Conservation (phyloP, 2,888 invertebrate genomes). For the Agonopterix heracliana region DNA sequence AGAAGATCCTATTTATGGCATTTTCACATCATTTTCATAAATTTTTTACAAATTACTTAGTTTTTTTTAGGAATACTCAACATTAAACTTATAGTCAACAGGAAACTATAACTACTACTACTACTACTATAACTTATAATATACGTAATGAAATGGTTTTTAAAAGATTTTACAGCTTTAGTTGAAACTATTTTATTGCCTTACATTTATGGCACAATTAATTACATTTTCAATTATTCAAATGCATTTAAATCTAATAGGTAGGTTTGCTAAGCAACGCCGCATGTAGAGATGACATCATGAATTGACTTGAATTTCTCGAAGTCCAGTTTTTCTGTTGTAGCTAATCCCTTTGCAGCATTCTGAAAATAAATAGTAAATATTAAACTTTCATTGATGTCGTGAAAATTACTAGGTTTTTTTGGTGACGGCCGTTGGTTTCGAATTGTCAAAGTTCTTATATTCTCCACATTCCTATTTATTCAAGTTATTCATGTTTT, state of each 20-base stretch:
- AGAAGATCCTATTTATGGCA: too few species aligned
- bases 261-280: conserved; percentile 32
- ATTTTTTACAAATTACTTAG: too few species aligned
- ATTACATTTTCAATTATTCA: too few species aligned
- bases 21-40: too few species aligned
- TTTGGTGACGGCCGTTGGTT: too few species aligned
- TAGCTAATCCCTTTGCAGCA: conserved; percentile 57
- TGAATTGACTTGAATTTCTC: conserved; percentile 62
- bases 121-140: too few species aligned
- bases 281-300: conserved; percentile 54
- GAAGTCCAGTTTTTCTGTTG: conserved; percentile 60
- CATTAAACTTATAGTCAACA: too few species aligned
- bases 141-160: not conserved
- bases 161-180: not conserved
- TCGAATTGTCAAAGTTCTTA: too few species aligned
- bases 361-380: conserved; percentile 41
- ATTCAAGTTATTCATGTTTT: not conserved
- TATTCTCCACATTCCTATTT: not conserved
- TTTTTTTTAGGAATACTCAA: too few species aligned
- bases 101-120: too few species aligned
- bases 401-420: not conserved
- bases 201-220: too few species aligned
- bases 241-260: not conserved
- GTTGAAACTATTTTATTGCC: too few species aligned
- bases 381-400: not conserved